Base-by-base conservation (phyloP, 2,888 invertebrate genomes). In the Brenthis ino region DNA sequence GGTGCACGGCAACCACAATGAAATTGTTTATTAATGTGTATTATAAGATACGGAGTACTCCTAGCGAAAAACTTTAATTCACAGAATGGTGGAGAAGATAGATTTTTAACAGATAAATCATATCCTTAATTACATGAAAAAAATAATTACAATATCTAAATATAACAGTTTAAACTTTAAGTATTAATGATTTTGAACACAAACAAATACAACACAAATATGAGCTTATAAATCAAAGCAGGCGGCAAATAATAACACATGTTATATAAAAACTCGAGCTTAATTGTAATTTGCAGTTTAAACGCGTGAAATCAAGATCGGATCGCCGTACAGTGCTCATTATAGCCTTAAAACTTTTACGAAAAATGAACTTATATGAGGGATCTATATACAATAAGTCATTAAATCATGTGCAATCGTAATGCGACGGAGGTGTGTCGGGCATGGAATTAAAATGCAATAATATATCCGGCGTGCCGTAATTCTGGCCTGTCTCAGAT, bases 401-500 rank as follows among this genome's bases (percentile, higher is more conserved):
- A 84, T 80, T 91, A 91, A 89, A 91, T 91, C 88, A 90, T 61
- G 50, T 86, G 84, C 85, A 84, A 85, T 80, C 82, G 81, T 86
- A 89, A 86, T 85, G 85, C 87, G 85, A 87, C 85, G 83, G 85
- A 85, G 90, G 91, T 86, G 92, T 88, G 90, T 81, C 84, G 79
- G 77, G 79, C 76, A 80, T 83, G 79, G 86, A 90, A 91, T 92
- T 92, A 92, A 92, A 92, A 91, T 85, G 90, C 91, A 91, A 89
- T 92, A 92, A 91, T 90, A 91, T 88, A 82, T 84, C 81, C 82
- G 76, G 80, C 82, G 81, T 80, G 84, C 84, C 79, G 85, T 90
- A 91, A 89, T 89, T 83, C 88, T 83, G 87, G 85, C 85, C 89
- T 90, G 90, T 88, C 91, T 86, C 86, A 82, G 89, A 91, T 89